Evolutionary conservation across 2,113 vertebrate genomes (phyloP).

Genomic region (Meleagris gallopavo): DNA sequence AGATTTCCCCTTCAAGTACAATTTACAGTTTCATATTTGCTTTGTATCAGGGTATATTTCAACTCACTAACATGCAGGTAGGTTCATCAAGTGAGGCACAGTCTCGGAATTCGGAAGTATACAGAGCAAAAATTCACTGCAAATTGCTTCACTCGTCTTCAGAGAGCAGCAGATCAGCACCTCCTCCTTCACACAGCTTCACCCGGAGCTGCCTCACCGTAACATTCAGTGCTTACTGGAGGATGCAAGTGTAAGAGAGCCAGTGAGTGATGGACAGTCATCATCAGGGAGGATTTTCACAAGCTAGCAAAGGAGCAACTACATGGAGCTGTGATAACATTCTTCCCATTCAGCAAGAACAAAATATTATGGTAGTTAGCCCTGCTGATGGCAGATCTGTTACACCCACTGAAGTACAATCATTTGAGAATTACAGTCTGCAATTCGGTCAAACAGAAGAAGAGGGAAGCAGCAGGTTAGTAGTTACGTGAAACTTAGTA

Average conservation of each 20-base stretch:
- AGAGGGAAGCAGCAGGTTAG: slow-evolving; percentile 60
- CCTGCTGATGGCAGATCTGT: slow-evolving; percentile 38
- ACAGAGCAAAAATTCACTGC: slow-evolving; percentile 47
- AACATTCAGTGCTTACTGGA: neutral
- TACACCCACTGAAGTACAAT: slow-evolving; percentile 50
- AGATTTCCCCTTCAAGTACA: slow-evolving; percentile 24
- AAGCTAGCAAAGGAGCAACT: slow-evolving; percentile 20
- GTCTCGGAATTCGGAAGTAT: neutral
- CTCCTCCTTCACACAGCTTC: neutral
- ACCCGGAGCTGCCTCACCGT: neutral
- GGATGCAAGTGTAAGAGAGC: neutral
- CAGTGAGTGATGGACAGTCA: neutral
- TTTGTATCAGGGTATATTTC: slow-evolving; percentile 41
- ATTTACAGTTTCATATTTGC: slow-evolving; percentile 56
- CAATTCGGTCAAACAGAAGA: slow-evolving; percentile 53
- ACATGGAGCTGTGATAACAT: neutral
- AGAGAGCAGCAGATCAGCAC: slow-evolving; percentile 14
- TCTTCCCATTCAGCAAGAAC: slow-evolving; percentile 22
- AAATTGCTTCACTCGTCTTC: neutral
- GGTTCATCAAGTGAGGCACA: slow-evolving; percentile 25
- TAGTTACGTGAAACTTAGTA: slow-evolving; percentile 53
- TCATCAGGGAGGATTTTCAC: neutral
- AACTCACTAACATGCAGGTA: slow-evolving; percentile 34
- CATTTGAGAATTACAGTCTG: slow-evolving; percentile 39
- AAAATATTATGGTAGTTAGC: neutral